Percentiles rank a stretch among this genome's conserved stretches.
phyloP scores from a whole-genome alignment of 2,797 vertebrate species.

The Agapornis canus region DNA sequence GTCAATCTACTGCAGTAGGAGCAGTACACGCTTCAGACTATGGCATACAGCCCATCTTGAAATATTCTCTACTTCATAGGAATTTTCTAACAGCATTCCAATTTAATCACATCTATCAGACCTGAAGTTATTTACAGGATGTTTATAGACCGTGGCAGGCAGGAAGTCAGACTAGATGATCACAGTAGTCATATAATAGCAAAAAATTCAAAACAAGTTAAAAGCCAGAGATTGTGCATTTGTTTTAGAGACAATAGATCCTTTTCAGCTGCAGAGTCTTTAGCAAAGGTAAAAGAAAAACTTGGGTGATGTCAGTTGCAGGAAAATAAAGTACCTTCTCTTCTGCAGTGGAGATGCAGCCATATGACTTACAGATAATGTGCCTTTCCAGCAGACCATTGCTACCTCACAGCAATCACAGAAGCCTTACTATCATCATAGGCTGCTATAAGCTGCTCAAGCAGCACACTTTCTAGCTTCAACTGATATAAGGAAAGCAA shows the following conservation, averaged over 20 bases:
- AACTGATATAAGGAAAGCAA: too few species aligned
- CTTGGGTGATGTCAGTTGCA: not conserved
- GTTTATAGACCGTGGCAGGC: constrained; percentile 43
- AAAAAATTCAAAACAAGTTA: constrained; percentile 57
- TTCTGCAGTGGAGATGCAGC: not conserved
- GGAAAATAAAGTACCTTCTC: not conserved
- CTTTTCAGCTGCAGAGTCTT: not conserved
- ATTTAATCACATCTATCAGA: constrained; percentile 45
- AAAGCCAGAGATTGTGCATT: constrained; percentile 44
- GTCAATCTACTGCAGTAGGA: accelerated
- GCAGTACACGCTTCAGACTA: not conserved
- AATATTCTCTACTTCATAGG: not conserved
- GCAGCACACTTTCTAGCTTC: not conserved
- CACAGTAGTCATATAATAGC: constrained; percentile 32
- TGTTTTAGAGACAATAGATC: constrained; percentile 49
- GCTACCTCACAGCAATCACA: not conserved
- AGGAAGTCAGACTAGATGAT: constrained; percentile 58
- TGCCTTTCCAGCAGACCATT: not conserved
- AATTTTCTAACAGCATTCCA: constrained; percentile 39
- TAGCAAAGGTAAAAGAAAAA: not conserved
- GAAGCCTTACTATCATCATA: not conserved
- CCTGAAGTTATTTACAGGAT: constrained; percentile 61
- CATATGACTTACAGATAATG: accelerated
- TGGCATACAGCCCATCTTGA: not conserved
- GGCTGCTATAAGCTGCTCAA: not conserved